Base-by-base conservation (phyloP, 2,797 vertebrate species). In the Sitta carolinensis region DNA sequence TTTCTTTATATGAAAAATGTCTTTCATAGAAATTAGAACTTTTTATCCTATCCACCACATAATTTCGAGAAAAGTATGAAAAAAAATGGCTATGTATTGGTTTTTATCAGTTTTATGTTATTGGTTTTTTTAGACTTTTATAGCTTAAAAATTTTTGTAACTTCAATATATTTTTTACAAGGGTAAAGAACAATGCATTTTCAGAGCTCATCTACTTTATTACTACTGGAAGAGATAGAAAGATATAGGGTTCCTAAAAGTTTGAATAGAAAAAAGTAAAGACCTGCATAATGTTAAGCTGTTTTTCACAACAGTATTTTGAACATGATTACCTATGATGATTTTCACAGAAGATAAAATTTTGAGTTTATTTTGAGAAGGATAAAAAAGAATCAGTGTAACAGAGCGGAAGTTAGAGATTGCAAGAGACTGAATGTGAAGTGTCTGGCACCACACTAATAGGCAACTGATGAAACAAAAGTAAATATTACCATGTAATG, bases 81-180 rank as follows among this genome's bases (percentile, higher is more conserved):
- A 27, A 52, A 15, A n/a, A 61, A 10, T 40, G 0, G 1, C 21
- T 55, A 2, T 12, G 2, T 22, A 5, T 15, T 69, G 2, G 3
- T 8, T n/a, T 59, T 51, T 20, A 17, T 15, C 57, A 2, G 4
- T 20, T 57, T 66, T 57, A 30, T 30, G 3, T 12, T 30, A 30
- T 21, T 57, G 8, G 2, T 3, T 6, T 4, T 63, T 84, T 84
- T 32, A 45, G 21, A 4, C 4, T 68, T 51, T 59, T 36, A 32
- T 32, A 67, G 21, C 5, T 63, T 59, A 55, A 75, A 54, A 66
- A 13, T 38, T 87, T 14, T 47, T 45, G 30, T 5, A 50, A 13
- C 7, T 51, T 61, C 48, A 27, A 19, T 34, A 3, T 23, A 7
- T 18, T 84, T 45, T 87, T 90, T 45, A 59, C 22, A 42, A 10